Evolutionary conservation across 2,113 vertebrate species (phyloP), one percentile per base, ranked within the genome.

Genomic region (Calonectris borealis): DNA sequence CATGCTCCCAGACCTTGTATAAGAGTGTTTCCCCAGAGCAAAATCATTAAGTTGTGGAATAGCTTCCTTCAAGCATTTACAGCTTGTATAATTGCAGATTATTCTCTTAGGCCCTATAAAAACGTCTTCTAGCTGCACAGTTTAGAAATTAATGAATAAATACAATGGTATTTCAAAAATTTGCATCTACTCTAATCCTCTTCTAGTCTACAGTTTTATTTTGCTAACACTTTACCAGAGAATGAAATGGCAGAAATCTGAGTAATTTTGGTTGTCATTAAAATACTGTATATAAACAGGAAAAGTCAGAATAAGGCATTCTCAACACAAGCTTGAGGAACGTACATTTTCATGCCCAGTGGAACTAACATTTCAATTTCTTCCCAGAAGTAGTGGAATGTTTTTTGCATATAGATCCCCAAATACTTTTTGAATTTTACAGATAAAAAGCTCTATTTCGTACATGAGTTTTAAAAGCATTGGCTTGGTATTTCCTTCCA

Each of bases 281-380:
- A 98, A 95, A 95, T 94, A 95, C 38, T 95, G 25, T 97, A 95
- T 96, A 97, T 86, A 98, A 98, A 96, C 83, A 97, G 93, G 95
- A 93, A 93, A 95, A 93, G 82, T 94, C 96, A 95, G 92, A 96
- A 93, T 98, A 98, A 98, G 97, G 97, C 97, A 98, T 98, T 98
- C 94, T 97, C 84, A 91, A 96, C 73, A 94, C 34, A 97, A 96
- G 70, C 94, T 97, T 94, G 95, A 96, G 93, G 85, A 97, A 89
- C 25, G 29, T 97, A 93, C n/a, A 24, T 87, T 95, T 97, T 93
- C 96, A 95, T 94, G 95, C 91, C 68, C 86, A 87, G 88, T 83
- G 34, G 71, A 96, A 96, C 65, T 86, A 96, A 86, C 78, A 60
- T 92, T 96, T 94, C 61, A 91, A 8, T 96, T 88, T 97, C 88